Evolutionary conservation across 2,888 invertebrate species (phyloP).

Genomic region (Creontiades dilutus): DNA sequence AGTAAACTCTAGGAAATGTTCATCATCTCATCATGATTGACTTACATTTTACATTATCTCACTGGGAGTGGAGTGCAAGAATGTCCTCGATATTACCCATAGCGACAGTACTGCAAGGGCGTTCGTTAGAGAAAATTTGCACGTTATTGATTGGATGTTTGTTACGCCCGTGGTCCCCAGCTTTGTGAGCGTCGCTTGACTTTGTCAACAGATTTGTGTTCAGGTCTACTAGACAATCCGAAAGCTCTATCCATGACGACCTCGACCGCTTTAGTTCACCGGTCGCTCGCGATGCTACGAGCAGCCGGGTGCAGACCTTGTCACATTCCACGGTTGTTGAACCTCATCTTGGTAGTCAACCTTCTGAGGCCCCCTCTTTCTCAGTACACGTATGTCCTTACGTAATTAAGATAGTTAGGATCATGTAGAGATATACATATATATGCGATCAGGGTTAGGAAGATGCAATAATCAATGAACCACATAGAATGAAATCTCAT

Average conservation of each 20-base stretch:
- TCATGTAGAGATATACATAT: too few species aligned
- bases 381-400: too few species aligned
- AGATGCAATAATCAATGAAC: too few species aligned
- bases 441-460: too few species aligned
- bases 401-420: too few species aligned
- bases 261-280: slow-evolving; percentile 51
- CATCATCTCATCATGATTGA: too few species aligned
- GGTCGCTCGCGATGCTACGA: slow-evolving; percentile 29
- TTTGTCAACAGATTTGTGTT: slow-evolving; percentile 31
- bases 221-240: slow-evolving; percentile 43
- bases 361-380: too few species aligned
- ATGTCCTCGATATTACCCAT: not conserved
- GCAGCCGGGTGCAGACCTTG: not conserved
- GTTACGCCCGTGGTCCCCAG: slow-evolving; percentile 14
- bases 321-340: slow-evolving; percentile 48
- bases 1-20: too few species aligned
- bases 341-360: not conserved
- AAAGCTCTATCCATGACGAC: slow-evolving; percentile 51
- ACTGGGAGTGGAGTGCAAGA: not conserved
- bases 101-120: slow-evolving; percentile 15
- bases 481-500: too few species aligned
- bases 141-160: not conserved
- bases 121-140: slow-evolving; percentile 1
- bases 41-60: too few species aligned
- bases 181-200: not conserved